phyloP scores from a whole-genome alignment of 2,888 invertebrate species.

The Drosophila bunnanda region DNA sequence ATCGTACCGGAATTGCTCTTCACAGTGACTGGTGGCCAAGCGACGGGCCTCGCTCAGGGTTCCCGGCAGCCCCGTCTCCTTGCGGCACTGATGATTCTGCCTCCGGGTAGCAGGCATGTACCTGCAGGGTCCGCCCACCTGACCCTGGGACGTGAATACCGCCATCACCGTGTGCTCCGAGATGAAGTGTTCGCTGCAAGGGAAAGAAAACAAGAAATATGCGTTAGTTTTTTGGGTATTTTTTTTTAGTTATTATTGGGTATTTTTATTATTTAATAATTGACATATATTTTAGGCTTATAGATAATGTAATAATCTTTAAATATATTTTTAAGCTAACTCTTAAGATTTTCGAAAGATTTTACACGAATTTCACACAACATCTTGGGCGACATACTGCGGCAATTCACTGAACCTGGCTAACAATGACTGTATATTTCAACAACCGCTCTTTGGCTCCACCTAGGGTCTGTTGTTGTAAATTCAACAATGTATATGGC shows the following conservation, averaged over 20 bases:
- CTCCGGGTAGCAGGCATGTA: slow-evolving; percentile 87
- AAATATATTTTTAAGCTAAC: background rate
- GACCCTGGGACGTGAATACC: slow-evolving; percentile 83
- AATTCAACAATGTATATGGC: background rate
- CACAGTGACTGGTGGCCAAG: slow-evolving; percentile 87
- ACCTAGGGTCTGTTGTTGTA: background rate
- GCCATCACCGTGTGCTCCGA: slow-evolving; percentile 85
- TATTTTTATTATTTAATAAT: background rate
- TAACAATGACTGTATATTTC: background rate
- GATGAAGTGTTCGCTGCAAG: slow-evolving; percentile 82
- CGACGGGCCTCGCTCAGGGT: slow-evolving; percentile 86
- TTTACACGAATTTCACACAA: background rate
- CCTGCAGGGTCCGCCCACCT: slow-evolving; percentile 86
- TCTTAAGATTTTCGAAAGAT: rapidly evolving
- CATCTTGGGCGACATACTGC: background rate
- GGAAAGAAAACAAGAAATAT: background rate
- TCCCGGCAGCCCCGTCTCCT: slow-evolving; percentile 86
- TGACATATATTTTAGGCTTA: background rate
- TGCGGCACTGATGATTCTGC: slow-evolving; percentile 88
- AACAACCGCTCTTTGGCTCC: background rate
- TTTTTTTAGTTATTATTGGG: too few species aligned
- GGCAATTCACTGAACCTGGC: background rate
- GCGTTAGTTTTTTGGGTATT: background rate
- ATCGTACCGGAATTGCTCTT: slow-evolving; percentile 88
- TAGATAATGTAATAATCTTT: background rate